Base-by-base conservation (phyloP, 35 echinoderm and acorn worm genomes). In the Apostichopus parvimensis region DNA sequence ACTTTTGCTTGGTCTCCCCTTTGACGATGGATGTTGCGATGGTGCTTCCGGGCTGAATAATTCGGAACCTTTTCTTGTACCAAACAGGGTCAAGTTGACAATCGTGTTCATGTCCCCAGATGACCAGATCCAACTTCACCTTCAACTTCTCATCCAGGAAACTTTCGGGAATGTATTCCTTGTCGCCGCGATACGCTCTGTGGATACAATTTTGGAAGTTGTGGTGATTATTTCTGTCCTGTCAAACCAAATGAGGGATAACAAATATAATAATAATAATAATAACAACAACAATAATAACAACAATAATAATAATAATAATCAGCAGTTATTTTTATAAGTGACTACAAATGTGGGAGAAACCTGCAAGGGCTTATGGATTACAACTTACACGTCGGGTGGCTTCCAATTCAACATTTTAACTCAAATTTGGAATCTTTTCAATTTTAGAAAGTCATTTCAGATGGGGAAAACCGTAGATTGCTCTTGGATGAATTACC, bases 81-180 rank as follows among this genome's bases (percentile, higher is more conserved):
- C 83, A 88, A 34, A 77, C 73, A 17, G 92, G 92, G 8, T 93
- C 92, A 57, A 93, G 73, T 53, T 93, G 85, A 34, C 92, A 93
- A 17, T 93, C 92, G 28, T 93, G 92, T 22, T 93, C 92, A 80
- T 93, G 92, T 18, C 92, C 92, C 92, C 92, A 93, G 21, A 93
- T 53, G 24, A 93, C 75, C 71, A 93, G 71, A 73, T 93, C 92
- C 56, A 87, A 71, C 8, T 62, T 66, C 64, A 24, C 58, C 4
- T 87, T 87, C 53, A 93, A 71, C 24, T 77, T 87, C 54, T 93
- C 84, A 56, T 93, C 92, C 11, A 93, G 65, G 17, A 93, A 93
- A 17, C 86, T 86, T 53, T 93, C 92, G 45, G 92, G 92, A 17
- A 93, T 93, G 73, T 88, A 93, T 57, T 93, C 86, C 9, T 86